Evolutionary conservation across 1,140 invertebrate species (phyloP).

Genomic region (Rhagoletis pomonella): DNA sequence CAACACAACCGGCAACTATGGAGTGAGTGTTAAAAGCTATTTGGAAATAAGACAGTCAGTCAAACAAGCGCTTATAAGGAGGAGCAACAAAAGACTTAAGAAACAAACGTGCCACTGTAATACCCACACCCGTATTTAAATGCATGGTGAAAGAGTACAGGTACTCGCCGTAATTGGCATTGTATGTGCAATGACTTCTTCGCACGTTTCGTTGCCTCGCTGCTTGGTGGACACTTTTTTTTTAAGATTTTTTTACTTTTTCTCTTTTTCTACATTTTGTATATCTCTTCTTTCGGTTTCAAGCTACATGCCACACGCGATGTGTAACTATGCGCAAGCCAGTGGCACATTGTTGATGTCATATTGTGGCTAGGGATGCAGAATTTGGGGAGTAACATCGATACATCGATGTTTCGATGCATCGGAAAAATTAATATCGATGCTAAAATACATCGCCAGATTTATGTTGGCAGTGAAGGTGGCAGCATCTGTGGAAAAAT

Average conservation of each 20-base stretch:
- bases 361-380: not conserved
- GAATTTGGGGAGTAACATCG: no score
- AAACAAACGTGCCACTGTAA: constrained; percentile 37
- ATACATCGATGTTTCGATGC: no score
- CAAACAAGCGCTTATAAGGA: not conserved
- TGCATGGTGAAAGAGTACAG: not conserved
- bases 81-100: constrained; percentile 47
- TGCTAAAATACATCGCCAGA: no score
- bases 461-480: not conserved
- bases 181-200: constrained; percentile 11
- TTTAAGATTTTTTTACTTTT: not conserved
- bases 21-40: not conserved
- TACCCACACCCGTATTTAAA: not conserved
- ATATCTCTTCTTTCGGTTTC: not conserved
- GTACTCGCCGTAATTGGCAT: constrained; percentile 5
- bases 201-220: not conserved
- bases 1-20: not conserved
- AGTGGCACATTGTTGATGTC: constrained; percentile 39
- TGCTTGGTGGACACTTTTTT: constrained; percentile 11
- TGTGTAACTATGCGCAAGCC: constrained; percentile 10
- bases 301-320: constrained; percentile 35
- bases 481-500: not conserved
- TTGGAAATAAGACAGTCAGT: not conserved
- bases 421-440: no score
- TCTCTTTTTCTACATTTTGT: not conserved